Base-by-base conservation (phyloP, 1,140 invertebrate genomes). In the Anagrus nilaparvatae region DNA sequence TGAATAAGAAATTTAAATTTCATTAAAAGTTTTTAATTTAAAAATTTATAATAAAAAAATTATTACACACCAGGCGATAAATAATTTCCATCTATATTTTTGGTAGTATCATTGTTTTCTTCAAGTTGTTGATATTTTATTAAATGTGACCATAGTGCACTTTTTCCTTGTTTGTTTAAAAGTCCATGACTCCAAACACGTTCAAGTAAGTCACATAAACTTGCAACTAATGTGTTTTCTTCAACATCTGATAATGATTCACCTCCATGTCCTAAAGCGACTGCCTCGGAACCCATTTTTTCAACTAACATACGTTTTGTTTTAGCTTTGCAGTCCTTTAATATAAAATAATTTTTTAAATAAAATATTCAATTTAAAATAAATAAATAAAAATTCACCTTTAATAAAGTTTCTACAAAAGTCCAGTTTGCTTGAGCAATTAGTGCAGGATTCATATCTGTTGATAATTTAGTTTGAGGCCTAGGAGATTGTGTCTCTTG, bases 351-450 rank as follows among this genome's bases (percentile, higher is more conserved):
- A 20, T 35, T 20, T n/a, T n/a, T n/a, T n/a, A n/a, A 18, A 33
- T 8, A 8, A 30, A 30, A 9, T 14, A 30, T 30, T 30, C 7
- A 14, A 12, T 31, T 23, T 8, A 12, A 39, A 12, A 37, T 10
- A 12, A n/a, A 7, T 13, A 37, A 20, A 12, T 35, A 6, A 23
- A 39, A 17, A 32, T 31, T 50, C 73, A 93, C 90, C 77, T 92
- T 92, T 12, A 99, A 70, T 47, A 99, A 73, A 57, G 94, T 92
- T 59, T 98, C 91, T 14, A 99, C 93, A 72, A 99, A 99, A 28
- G 88, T 91, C 84, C 91, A 95, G 68, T 99, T 97, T 12, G 90
- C 90, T 65, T 97, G 91, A n/a, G 90, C 91, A 51, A 93, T 86
- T n/a, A 87, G 69, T 5, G 87, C 83, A 5, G 83, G 82, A 46